Base-by-base conservation (phyloP, 2,888 invertebrate genomes). In the Diloba caeruleocephala region DNA sequence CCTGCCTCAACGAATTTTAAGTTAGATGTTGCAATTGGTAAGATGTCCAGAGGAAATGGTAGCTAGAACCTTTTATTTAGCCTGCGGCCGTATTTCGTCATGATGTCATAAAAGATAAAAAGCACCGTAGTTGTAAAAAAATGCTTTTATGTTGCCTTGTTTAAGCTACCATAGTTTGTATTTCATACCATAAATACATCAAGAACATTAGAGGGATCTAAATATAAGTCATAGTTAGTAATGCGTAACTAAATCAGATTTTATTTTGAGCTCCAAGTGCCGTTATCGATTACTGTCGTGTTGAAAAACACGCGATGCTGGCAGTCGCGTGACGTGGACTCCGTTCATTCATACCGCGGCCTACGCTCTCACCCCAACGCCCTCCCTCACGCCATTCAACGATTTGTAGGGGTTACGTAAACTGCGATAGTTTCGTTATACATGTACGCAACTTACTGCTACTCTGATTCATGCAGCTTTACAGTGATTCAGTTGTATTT, bases 321-420 rank as follows among this genome's bases (percentile, higher is more conserved):
- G 28, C 38, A 32, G 46, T 33, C 26, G 32, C 45, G 63, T 72
- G 76, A 76, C 73, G 71, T 49, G 67, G 39, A 59, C 65, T 58
- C 52, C 28, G 72, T 81, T 82, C 88, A 85, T 87, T 87, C 84
- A 86, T 80, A 60, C 65, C 32, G 54, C 54, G 28, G 45, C 76
- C 69, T 58, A 66, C 74, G 54, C 63, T 41, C 38, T 62, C 55
- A 44, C 53, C 67, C 55, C 52, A 49, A n/a, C n/a, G n/a, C n/a
- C 66, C 65, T 64, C 57, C 38, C 39, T 45, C 31, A 25, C 44
- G 65, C 36, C 48, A 17, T 59, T 72, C 70, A 71, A 72, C 67
- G 67, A 58, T 57, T 60, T 59, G 58, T 59, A 51, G 53, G 54
- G 43, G 65, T 75, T 57, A 62, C 55, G 54, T 62, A 66, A 71